A percentile compares a stretch with the other conserved stretches of the same genome.
These are phyloP conservation scores for Colostygia pectinataria DNA, from an alignment of 2,888 invertebrate genomes.

Conservation along the genomic window DNA sequence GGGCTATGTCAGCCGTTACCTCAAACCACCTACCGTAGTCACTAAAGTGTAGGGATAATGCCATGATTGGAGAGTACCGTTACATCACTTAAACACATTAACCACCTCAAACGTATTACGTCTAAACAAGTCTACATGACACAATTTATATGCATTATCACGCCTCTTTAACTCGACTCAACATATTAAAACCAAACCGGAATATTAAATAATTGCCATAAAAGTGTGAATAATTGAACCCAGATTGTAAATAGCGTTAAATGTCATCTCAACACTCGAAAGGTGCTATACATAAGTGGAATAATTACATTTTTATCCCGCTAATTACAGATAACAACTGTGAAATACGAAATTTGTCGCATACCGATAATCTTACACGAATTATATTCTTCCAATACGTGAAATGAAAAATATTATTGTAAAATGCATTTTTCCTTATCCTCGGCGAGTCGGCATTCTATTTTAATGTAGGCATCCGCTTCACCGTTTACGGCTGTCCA, in stretches of 20 bases:
- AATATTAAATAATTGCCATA: conserved; percentile 44
- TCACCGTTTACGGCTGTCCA: conserved; percentile 57
- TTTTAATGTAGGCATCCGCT: conserved; percentile 63
- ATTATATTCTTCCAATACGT: conserved; percentile 14
- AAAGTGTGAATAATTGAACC: conserved; percentile 38
- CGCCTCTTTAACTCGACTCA: conserved; percentile 39
- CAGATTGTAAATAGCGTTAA: conserved; percentile 33
- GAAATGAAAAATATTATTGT: conserved; percentile 18
- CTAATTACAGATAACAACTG: conserved; percentile 31
- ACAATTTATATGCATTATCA: conserved; percentile 49
- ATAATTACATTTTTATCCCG: conserved; percentile 30
- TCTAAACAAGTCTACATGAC: conserved; percentile 31
- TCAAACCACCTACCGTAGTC: conserved; percentile 27
- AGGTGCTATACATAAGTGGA: conserved; percentile 30
- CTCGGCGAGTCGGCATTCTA: conserved; percentile 51
- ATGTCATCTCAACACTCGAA: conserved; percentile 23
- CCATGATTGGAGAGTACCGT: conserved; percentile 59
- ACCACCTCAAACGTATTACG: conserved; percentile 33
- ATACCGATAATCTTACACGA: conserved; percentile 27
- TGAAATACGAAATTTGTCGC: conserved; percentile 32
- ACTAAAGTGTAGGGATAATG: conserved; percentile 51
- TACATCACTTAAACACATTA: conserved; percentile 31
- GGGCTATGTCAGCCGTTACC: conserved; percentile 40
- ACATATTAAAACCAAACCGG: conserved; percentile 37
- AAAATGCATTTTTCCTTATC: conserved; percentile 39